A percentile compares a stretch with the other conserved stretches of the same genome.
Conservation (phyloP, 1,140 invertebrate species). For the Portunus trituberculatus region DNA sequence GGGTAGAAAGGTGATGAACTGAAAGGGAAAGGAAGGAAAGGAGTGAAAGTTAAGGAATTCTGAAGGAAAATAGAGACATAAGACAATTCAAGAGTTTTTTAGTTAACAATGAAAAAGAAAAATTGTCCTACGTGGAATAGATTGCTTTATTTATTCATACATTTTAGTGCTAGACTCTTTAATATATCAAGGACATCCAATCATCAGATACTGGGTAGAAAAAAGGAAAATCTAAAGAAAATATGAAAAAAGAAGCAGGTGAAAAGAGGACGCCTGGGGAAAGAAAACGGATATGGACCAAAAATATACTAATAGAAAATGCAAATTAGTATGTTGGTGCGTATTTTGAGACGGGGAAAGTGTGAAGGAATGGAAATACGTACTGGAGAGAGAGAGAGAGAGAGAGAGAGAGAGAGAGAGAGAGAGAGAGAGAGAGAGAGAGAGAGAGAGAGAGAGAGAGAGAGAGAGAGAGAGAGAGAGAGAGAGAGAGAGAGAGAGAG, state of each 20-base stretch:
- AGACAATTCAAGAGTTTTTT: background rate
- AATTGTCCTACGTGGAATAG: too few relatives aligned
- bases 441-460: background rate
- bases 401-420: background rate
- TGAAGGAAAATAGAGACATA: background rate
- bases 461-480: background rate
- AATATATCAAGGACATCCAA: too few relatives aligned
- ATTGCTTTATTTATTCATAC: too few relatives aligned
- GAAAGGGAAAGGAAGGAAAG: background rate
- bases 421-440: background rate
- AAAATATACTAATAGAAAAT: background rate
- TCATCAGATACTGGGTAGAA: background rate
- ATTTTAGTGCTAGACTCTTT: too few relatives aligned
- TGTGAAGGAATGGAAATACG: too few relatives aligned
- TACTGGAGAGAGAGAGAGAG: background rate
- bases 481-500: slow-evolving; percentile 25
- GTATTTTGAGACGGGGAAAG: background rate
- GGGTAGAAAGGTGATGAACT: background rate
- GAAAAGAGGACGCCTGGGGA: background rate
- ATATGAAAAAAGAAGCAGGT: background rate
- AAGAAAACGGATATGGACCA: background rate
- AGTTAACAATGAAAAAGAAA: too few relatives aligned
- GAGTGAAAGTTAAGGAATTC: background rate
- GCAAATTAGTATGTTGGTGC: background rate
- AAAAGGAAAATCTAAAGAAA: background rate